Conservation (phyloP, 2,888 invertebrate genomes). For the Amiota minor region DNA sequence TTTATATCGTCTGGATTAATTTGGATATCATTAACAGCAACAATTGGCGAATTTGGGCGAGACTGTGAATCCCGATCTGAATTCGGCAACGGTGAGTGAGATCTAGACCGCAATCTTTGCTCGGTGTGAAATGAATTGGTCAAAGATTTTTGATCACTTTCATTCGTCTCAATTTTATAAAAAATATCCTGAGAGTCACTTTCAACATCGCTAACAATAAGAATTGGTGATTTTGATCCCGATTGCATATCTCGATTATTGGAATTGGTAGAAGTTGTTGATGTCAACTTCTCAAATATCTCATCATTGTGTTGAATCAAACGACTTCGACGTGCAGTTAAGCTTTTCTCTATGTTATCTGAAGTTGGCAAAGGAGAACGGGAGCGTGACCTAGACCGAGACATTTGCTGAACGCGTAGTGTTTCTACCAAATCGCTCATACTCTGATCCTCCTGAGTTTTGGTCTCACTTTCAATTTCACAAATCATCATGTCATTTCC, state of each 20-base stretch:
- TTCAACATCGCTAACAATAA: neutral
- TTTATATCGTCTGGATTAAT: no score
- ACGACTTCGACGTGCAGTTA: conserved; percentile 35
- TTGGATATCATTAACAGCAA: no score
- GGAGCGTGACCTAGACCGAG: conserved; percentile 50
- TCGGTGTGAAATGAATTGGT: neutral
- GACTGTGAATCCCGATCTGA: conserved; percentile 16
- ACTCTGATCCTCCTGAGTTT: neutral
- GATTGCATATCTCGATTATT: neutral
- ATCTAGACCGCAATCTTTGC: conserved; percentile 31
- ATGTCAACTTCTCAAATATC: conserved; percentile 36
- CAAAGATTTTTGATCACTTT: no score
- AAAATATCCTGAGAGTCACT: neutral
- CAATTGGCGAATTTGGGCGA: no score
- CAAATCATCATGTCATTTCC: neutral
- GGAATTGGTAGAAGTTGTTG: neutral
- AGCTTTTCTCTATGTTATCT: conserved; percentile 57
- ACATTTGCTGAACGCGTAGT: conserved; percentile 33
- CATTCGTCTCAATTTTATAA: neutral
- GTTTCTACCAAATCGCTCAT: conserved; percentile 38
- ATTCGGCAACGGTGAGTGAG: conserved; percentile 54
- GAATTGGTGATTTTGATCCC: neutral
- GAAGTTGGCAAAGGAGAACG: conserved; percentile 60
- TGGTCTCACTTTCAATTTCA: neutral
- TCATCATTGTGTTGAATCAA: conserved; percentile 43